Conservation (phyloP, 2,797 vertebrate species). For the Coluber constrictor region DNA sequence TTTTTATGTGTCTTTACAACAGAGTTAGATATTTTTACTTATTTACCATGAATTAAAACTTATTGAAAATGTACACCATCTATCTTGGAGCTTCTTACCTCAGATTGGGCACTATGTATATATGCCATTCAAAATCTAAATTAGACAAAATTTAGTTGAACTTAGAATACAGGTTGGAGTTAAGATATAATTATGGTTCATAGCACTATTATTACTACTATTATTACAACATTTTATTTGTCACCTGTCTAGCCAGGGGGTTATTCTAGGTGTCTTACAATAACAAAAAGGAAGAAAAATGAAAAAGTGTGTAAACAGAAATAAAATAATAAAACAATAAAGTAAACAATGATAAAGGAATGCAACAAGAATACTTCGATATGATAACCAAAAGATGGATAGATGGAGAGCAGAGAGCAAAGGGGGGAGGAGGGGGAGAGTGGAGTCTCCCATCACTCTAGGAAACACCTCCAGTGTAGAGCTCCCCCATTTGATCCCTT, state of each 20-base stretch:
- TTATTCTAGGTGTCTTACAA: not conserved
- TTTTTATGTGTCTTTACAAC: not conserved
- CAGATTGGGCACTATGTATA: not conserved
- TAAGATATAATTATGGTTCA: not conserved
- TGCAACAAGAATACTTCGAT: no score
- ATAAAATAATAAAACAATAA: no score
- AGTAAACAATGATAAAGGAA: no score
- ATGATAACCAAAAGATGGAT: no score
- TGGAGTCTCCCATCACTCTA: not conserved
- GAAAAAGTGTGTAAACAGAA: not conserved
- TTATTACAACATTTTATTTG: not conserved
- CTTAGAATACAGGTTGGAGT: not conserved
- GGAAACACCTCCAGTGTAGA: not conserved
- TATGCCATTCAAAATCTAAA: not conserved
- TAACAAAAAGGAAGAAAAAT: not conserved
- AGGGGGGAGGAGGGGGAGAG: no score
- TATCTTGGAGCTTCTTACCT: not conserved
- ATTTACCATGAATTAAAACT: not conserved
- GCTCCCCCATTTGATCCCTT: not conserved
- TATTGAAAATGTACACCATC: not conserved
- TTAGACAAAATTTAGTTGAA: not conserved
- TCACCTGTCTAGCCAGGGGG: not conserved
- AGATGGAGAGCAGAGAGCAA: no score
- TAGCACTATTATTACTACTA: not conserved
- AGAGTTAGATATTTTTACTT: not conserved